Evolutionary conservation across 2,113 vertebrate genomes (phyloP), one percentile per base, ranked within the genome.

Genomic region (Condylura cristata): DNA sequence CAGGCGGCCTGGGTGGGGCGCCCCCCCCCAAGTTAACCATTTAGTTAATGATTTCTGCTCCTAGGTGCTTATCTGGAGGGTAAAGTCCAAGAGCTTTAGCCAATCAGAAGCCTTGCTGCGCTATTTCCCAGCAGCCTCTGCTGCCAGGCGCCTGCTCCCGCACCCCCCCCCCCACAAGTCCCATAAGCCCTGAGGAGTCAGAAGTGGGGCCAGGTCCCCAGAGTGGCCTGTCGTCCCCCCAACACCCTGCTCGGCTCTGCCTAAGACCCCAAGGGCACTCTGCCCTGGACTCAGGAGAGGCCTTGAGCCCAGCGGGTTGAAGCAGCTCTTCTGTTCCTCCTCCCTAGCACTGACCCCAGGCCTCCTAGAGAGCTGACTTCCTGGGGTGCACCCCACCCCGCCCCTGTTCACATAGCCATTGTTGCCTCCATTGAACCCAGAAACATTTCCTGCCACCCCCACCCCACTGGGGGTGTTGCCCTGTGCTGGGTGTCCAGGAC

Each of bases 11-110:
- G 20, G 71, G 71, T 70, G 61, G 96, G 96, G 95, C 17, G n/a
- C 95, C 95, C 91, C 70, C 7, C 91, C 94, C 95, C 76, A 11
- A 3, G 98, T 98, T 98, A 98, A 98, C 98, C 76, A 98, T 98
- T 98, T 94, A 93, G 96, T 97, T 96, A 70, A 97, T 97, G 93
- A 96, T 97, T 98, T 90, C 93, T 96, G 95, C 51, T 97, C 46
- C 48, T 20, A 22, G 53, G 80, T 79, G 70, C 98, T 98, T 99
- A 98, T 99, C 98, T 2, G 90, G 44, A 56, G 98, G 85, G 63
- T 98, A 98, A 98, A 99, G 98, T 99, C 98, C 98, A 96, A 93
- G 92, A 89, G 96, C 92, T 95, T 79, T 86, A 96, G 86, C 97
- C 97, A 94, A 88, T 39, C 96, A 71, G 88, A 68, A 94, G 10